Evolutionary conservation across 2,888 invertebrate genomes (phyloP), one percentile per base, ranked within the genome.

Genomic region (Amphiduros pacificus): DNA sequence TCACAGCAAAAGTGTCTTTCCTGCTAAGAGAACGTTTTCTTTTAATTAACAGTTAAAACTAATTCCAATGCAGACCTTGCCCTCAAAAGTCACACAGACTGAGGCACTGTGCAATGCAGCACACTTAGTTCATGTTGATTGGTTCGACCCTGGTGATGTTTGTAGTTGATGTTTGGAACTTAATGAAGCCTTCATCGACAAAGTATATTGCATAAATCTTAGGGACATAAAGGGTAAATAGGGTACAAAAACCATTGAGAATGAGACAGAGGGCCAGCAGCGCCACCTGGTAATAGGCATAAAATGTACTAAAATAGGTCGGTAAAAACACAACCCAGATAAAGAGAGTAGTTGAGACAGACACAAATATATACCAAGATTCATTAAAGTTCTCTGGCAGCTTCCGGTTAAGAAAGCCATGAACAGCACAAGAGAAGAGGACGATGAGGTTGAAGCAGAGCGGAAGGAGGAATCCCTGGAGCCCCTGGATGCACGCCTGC

Each of bases 391-490:
- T 67, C n/a, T 62, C 67, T 20, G 65, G 67, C 40, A 65, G 61
- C 27, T 60, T 60, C 5, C 64, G 53, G n/a, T 64, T 64, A 44
- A 64, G 55, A 48, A 49, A 66, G 14, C 66, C 66, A 44, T 60
- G 48, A 28, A 59, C 29, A 11, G 64, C 55, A 20, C 64, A 64
- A 52, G 63, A n/a, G 32, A 53, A 22, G 17, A 63, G 49, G 28
- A 65, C 29, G 41, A 55, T 5, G 40, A 65, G 51, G 59, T 67
- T 67, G 61, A 61, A 62, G 28, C 66, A 65, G 17, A 75, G 66
- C 1, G 75, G 72, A 1, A 70, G 57, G 27, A 75, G 63, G 24
- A 77, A 64, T 31, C 70, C 69, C 5, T 61, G 63, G n/a, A 67
- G 55, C 1, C 72, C 72, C 27, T 73, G 66, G 28, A 66, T 62